Evolutionary conservation across 2,888 invertebrate species (phyloP), one percentile per base, ranked within the genome.

Genomic region (Hymenopus coronatus): DNA sequence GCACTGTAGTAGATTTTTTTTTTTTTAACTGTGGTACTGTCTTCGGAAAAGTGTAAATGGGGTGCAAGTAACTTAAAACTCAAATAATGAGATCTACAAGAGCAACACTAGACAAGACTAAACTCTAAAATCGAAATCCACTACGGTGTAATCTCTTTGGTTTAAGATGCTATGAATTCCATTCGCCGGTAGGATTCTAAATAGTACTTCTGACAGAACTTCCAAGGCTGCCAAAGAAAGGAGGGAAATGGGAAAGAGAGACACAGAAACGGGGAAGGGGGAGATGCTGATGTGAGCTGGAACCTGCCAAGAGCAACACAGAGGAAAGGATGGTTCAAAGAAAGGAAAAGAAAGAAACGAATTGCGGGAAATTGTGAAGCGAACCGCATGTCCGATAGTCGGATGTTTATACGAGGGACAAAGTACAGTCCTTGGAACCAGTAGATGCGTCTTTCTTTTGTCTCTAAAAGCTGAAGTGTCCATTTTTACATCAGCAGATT

Each of bases 311-410:
- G 54, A 70, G 54, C 54, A 70, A 70, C 54, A 70, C 54, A 70
- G 54, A 70, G 54, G 54, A 70, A 70, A 70, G 54, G 54, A 25
- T 70, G 54, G 54, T 70, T 70, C 54, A 70, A 70, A 70, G 54
- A 70, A 70, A 70, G 54, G 54, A 70, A 82, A 87, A 27, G 82
- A 87, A 87, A 82, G 87, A 82, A 87, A 87, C 30, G 87, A 87
- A 82, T 87, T 87, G 87, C 82, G 87, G 87, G 82, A 82, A 87
- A 87, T 87, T 87, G 87, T 87, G 87, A 87, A 87, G 82, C 82
- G 30, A 87, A 87, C 87, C 87, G 87, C 27, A 82, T 33, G 87
- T 87, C 87, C 87, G 82, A 87, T 87, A 87, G 33, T 82, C 87
- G 14, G 28, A 86, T 85, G 85, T 85, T 85, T 46, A 27, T 46